Evolutionary conservation across 2,888 invertebrate genomes (phyloP).

Genomic region (Endomychus coccineus): DNA sequence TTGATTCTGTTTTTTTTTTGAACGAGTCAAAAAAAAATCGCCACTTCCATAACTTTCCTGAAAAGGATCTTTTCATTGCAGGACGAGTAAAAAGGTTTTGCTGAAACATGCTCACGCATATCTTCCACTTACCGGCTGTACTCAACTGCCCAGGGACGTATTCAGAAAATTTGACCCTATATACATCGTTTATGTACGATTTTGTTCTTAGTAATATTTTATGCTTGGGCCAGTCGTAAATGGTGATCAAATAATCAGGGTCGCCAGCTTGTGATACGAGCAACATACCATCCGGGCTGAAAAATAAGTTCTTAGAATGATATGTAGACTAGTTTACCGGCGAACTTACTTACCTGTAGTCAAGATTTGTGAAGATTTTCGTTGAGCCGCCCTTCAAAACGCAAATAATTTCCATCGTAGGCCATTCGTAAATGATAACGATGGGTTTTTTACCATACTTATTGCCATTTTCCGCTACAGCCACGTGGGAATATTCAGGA

Average conservation of each 20-base stretch:
- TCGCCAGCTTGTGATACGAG: conserved; percentile 77
- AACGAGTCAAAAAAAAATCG: no score
- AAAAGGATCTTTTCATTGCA: no score
- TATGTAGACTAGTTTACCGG: not conserved
- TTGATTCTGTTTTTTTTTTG: no score
- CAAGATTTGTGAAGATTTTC: conserved; percentile 62
- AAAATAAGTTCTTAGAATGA: conserved; percentile 16
- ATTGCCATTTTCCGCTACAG: conserved; percentile 74
- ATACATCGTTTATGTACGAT: conserved; percentile 76
- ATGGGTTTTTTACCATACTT: conserved; percentile 49
- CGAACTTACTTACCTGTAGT: conserved; percentile 54
- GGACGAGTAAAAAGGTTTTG: no score
- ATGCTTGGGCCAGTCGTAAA: conserved; percentile 81
- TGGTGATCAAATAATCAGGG: conserved; percentile 80
- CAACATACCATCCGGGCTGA: conserved; percentile 70
- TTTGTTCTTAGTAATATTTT: conserved; percentile 70
- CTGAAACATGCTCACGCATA: no score
- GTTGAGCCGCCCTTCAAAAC: conserved; percentile 72
- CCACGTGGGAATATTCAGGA: conserved; percentile 56
- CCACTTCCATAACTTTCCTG: no score
- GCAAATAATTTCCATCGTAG: conserved; percentile 64
- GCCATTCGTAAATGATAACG: conserved; percentile 79
- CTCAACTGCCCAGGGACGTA: conserved; percentile 72
- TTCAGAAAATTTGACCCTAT: conserved; percentile 72
- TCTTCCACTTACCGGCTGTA: conserved; percentile 57